Base-by-base conservation (phyloP, 2,888 invertebrate genomes). In the Anthoptus insignis region DNA sequence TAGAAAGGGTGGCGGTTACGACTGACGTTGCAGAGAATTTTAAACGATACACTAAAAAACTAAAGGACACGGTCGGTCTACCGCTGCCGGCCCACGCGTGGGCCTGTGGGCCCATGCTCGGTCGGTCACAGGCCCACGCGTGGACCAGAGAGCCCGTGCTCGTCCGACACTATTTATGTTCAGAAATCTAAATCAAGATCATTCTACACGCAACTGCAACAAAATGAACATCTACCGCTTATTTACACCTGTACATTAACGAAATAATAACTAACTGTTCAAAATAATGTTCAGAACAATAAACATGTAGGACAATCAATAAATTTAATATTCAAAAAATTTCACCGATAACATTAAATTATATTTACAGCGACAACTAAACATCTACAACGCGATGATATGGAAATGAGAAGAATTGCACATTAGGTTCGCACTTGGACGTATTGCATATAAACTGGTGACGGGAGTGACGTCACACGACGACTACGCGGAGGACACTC, bases 321-420 rank as follows among this genome's bases (percentile, higher is more conserved):
- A 87, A 83, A 83, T 87, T 86, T 84, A 76, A 87, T 87, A 84
- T 81, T 88, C 74, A 83, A 87, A 84, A 82, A 79, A 70, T 76
- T 78, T 75, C 73, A 79, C 76, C 80, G 75, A 87, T 86, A 88
- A 89, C 81, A 82, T 88, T 88, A 92, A 91, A 91, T 77, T 86
- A 91, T 92, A 92, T 92, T 91, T 92, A 92, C 92, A 91, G 75
- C 81, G 81, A 76, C 82, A 90, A 91, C 84, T 90, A 91, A 91
- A 87, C 76, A 87, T 89, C 84, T 91, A 90, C 88, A 88, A 85
- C 85, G 82, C 84, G 85, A 86, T 84, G 88, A 90, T 87, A 91
- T 89, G 90, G 88, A 91, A 91, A 91, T 88, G 84, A 91, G 83
- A 88, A 87, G 82, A 91, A 92, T 93, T 93, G 92, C 92, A 93